Base-by-base conservation (phyloP, 2,113 vertebrate species). In the Rutilus rutilus region DNA sequence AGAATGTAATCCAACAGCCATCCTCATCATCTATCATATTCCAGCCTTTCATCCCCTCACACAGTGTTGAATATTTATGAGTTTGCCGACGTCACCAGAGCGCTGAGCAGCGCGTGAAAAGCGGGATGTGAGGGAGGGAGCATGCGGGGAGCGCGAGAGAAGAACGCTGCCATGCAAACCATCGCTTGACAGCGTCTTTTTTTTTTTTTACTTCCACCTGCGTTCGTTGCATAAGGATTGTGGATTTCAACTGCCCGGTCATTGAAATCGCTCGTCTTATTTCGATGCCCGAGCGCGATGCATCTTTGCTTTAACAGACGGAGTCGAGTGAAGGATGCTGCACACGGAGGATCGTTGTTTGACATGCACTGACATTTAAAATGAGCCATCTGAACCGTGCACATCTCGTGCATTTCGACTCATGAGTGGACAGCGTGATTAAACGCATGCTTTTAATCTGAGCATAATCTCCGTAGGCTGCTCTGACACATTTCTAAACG, bases 61-160 rank as follows among this genome's bases (percentile, higher is more conserved):
- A 71, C 75, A 84, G 42, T 82, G 78, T 52, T 95, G 92, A 92
- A 93, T 94, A 95, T 94, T 93, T 92, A 94, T 94, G 93, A 91
- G 71, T 67, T 89, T 84, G 91, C 86, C 89, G 74, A 93, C 93
- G 85, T 93, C 93, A 92, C 93, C 90, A 93, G 90, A 90, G 91
- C 91, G 90, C 90, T 69, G 15, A 90, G 91, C 85, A 86, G 88
- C 89, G 75, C 73, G 64, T 82, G 84, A 64, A 57, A 59, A 69
- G 59, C 82, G 71, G 76, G 60, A 83, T 21, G 52, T 83, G 87
- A 86, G 91, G 87, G 42, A 59, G 77, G 73, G 76, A 85, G 78
- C 17, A 78, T 25, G 87, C 82, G 82, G 52, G 77, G 59, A 64
- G 81, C 15, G 85, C 45, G 60, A 33, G 84, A 76, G 80, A 80